These are phyloP conservation scores for Tetramorium simillimum DNA, from an alignment of 1,140 invertebrate genomes.

Conservation along the genomic window DNA sequence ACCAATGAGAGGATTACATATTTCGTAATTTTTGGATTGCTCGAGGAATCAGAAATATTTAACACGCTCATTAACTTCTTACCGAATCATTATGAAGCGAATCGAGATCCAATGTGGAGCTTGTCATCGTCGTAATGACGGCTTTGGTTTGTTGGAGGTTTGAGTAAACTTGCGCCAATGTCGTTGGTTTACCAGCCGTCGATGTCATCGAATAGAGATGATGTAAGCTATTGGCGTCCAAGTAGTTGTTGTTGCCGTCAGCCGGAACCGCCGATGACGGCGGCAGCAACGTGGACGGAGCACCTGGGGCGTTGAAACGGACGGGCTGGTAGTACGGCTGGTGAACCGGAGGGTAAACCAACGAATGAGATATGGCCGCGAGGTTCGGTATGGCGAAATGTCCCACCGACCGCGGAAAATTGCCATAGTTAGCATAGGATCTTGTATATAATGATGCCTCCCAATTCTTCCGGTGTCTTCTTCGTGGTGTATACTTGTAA, in stretches of 20 bases:
- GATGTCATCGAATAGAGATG: conserved; percentile 79
- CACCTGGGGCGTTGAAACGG: conserved; percentile 81
- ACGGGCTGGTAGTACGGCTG: conserved; percentile 83
- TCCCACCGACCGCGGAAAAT: conserved; percentile 86
- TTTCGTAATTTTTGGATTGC: neutral
- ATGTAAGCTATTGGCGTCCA: conserved; percentile 88
- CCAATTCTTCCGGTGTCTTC: conserved; percentile 85
- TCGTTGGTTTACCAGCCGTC: conserved; percentile 71
- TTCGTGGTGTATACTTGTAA: conserved; percentile 97
- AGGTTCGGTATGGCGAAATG: no score
- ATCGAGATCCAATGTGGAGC: conserved; percentile 80
- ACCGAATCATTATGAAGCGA: conserved; percentile 86
- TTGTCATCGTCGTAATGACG: conserved; percentile 67
- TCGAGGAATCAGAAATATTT: neutral
- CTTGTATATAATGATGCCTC: no score
- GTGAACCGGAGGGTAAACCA: neutral
- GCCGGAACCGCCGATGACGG: conserved; percentile 82
- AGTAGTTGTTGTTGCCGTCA: conserved; percentile 66
- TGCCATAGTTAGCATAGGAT: conserved; percentile 39
- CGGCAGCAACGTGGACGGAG: conserved; percentile 81
- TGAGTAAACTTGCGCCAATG: conserved; percentile 73
- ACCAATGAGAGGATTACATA: no score
- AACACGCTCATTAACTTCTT: conserved; percentile 73
- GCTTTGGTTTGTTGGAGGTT: conserved; percentile 79
- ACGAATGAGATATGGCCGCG: neutral